Evolutionary conservation across 2,888 invertebrate species (phyloP), one percentile per base, ranked within the genome.

Genomic region (Sylvicola fuscatus): DNA sequence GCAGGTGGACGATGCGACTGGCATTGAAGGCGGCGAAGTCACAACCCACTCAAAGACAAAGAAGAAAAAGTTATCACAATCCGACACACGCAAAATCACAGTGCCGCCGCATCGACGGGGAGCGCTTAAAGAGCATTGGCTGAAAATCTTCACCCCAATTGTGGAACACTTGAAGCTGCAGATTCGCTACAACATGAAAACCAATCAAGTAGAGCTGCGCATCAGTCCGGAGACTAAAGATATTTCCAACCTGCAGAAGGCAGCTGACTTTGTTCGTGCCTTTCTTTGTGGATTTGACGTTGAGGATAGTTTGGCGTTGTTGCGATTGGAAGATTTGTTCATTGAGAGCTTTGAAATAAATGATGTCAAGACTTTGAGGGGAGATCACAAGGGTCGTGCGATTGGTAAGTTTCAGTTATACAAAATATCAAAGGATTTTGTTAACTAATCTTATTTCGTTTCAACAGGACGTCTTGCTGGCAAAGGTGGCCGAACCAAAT

Each of bases 221-320:
- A 39, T 59, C 8, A 53, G 58, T 8, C 53, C 54, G 0, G 64
- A 69, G 21, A 68, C 70, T 0, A 65, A 68, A 31, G 92, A 95
- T 49, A 76, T 90, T 42, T 74, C 79, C 8, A 83, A 89, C 56
- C 62, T 98, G 40, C 97, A 98, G 56, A 97, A 93, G 61, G 98
- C 83, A 34, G 90, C 93, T 11, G 98, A 99, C 61, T 99, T 99
- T 66, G 86, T 99, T 0, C 81, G 80, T 58, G 97, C 97, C 2
- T 97, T 97, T 52, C 66, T 93, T 17, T 77, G 78, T 45, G 98
- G 98, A 4, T 98, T 99, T 57, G 93, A 95, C 47, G 83, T 95
- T 1, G 92, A 93, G 56, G 98, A 99, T 60, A 89, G 95, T 0
- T 57, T 98, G 38, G 95, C 98, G 0, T 60, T 99, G 2, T 65